Conservation (phyloP, 92 coral and sea anemone genomes). For the Heliopora coerulea region DNA sequence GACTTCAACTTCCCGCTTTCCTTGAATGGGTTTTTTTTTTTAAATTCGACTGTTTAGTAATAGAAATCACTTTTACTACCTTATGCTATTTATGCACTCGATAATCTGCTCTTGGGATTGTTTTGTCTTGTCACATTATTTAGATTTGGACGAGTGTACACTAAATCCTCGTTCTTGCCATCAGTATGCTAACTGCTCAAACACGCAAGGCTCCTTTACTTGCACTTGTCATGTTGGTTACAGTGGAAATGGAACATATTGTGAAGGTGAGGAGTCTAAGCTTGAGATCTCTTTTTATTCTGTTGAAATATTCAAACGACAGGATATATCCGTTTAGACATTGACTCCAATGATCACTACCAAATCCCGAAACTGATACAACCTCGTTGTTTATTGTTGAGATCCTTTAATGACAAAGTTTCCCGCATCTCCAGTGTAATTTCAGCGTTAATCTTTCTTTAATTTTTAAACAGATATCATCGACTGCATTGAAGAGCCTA, state of each 20-base stretch:
- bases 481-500: constrained; percentile 9
- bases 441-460: no score
- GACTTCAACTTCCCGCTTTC: no score
- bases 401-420: no score
- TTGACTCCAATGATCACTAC: not conserved
- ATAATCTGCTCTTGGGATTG: no score
- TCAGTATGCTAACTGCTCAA: constrained; percentile 70
- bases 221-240: constrained; percentile 80
- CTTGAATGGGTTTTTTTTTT: no score
- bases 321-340: not conserved
- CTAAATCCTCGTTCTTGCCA: constrained; percentile 55
- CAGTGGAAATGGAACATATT: constrained; percentile 82
- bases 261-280: constrained; percentile 58
- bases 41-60: no score
- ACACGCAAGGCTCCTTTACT: constrained; percentile 82
- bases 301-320: not conserved
- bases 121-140: no score
- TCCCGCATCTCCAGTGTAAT: no score
- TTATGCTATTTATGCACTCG: no score
- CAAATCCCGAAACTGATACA: not conserved
- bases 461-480: constrained; percentile 12
- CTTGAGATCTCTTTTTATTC: no score
- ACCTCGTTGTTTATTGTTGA: no score
- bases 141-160: constrained; percentile 36
- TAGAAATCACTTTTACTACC: no score